A percentile compares a stretch with the other conserved stretches of the same genome.
Evolutionary conservation across 2,113 vertebrate species (phyloP).

Genomic region (Cacatua alba): DNA sequence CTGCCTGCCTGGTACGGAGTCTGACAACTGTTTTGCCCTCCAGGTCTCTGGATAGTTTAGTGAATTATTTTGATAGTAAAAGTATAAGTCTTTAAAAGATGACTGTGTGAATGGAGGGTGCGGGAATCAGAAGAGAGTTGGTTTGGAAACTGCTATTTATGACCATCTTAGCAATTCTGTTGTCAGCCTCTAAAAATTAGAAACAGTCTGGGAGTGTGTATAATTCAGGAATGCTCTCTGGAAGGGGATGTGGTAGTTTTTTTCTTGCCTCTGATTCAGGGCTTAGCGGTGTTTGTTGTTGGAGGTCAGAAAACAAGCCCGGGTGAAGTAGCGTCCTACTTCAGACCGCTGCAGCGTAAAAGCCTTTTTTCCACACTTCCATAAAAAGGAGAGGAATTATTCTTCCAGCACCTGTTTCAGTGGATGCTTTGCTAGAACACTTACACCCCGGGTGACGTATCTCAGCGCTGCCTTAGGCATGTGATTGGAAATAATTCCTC

Average conservation of each 20-base stretch:
- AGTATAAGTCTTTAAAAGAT: conserved; percentile 10
- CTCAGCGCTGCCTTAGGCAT: background rate
- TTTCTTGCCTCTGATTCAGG: conserved; percentile 7
- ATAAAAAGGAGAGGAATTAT: conserved; percentile 33
- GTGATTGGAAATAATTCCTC: conserved; percentile 28
- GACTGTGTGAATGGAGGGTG: background rate
- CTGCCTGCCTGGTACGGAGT: background rate
- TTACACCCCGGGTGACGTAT: background rate
- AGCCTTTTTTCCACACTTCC: background rate
- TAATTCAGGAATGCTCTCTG: conserved; percentile 19
- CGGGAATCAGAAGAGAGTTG: background rate
- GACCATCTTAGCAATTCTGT: conserved; percentile 10
- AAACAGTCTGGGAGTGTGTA: conserved; percentile 2
- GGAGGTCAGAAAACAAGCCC: background rate
- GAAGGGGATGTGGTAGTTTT: background rate
- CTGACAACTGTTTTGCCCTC: conserved; percentile 26
- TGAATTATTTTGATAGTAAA: conserved; percentile 30
- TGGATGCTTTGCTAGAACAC: background rate
- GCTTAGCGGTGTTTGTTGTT: background rate
- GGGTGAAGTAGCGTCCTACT: background rate
- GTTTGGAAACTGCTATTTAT: conserved; percentile 26
- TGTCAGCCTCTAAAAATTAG: conserved; percentile 54
- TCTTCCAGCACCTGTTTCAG: conserved; percentile 37
- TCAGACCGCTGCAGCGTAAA: background rate
- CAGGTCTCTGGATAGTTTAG: background rate